These are phyloP conservation scores for Palythoa heliodiscus DNA, from an alignment of 92 coral and sea anemone genomes.

Conservation along the genomic window DNA sequence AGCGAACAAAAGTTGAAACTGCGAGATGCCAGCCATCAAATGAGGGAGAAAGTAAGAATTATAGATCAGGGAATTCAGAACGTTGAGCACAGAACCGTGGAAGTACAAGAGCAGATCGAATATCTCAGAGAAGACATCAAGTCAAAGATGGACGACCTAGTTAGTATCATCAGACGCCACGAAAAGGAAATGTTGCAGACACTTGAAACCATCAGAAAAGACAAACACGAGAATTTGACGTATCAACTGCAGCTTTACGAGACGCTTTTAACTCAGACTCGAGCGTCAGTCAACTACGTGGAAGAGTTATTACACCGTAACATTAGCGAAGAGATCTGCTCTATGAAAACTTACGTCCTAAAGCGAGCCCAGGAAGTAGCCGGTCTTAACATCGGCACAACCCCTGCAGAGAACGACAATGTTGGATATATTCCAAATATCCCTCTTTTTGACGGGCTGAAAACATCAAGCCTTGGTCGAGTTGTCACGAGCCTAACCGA, in stretches of 20 bases:
- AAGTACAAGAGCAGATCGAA: constrained; percentile 82
- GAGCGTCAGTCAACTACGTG: constrained; percentile 66
- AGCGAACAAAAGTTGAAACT: constrained; percentile 80
- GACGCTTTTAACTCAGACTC: constrained; percentile 72
- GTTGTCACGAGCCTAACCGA: constrained; percentile 87
- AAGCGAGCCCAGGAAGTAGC: constrained; percentile 69
- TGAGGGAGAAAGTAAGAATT: constrained; percentile 66
- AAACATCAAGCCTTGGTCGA: constrained; percentile 65
- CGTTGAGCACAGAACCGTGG: constrained; percentile 80
- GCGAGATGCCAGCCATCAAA: constrained; percentile 63
- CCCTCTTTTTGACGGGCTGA: constrained; percentile 59
- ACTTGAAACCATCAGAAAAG: constrained; percentile 78
- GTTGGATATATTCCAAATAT: constrained; percentile 80
- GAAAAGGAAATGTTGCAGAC: constrained; percentile 80
- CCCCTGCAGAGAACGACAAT: constrained; percentile 85
- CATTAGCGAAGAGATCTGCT: constrained; percentile 80
- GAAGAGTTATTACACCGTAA: constrained; percentile 78
- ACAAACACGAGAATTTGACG: constrained; percentile 77
- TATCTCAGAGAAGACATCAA: constrained; percentile 83
- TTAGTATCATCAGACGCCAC: constrained; percentile 65
- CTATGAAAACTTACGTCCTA: constrained; percentile 75
- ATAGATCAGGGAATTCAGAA: constrained; percentile 78
- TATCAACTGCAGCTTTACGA: constrained; percentile 83
- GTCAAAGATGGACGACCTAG: constrained; percentile 77
- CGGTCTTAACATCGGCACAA: constrained; percentile 72